A percentile compares a stretch with the other conserved stretches of the same genome.
These are phyloP conservation scores for Meles meles DNA, from an alignment of 2,113 vertebrate genomes.

Conservation along the genomic window DNA sequence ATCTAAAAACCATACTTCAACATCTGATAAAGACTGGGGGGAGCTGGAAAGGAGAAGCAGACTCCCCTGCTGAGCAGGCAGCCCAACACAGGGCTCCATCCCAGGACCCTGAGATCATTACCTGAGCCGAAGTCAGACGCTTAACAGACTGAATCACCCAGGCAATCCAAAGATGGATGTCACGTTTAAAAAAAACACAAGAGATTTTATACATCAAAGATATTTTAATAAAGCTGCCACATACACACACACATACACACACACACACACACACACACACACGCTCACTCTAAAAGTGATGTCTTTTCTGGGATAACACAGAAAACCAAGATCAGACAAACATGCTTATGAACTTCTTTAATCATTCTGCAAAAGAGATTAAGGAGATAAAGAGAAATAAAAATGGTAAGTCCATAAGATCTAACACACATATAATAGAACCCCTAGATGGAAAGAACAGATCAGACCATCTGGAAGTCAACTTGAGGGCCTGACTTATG, in stretches of 20 bases:
- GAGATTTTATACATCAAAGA: neutral
- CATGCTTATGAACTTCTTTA: neutral
- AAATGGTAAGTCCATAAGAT: neutral
- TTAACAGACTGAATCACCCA: neutral
- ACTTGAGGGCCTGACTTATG: neutral
- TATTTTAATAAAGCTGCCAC: neutral
- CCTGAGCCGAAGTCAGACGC: neutral
- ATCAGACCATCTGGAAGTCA: neutral
- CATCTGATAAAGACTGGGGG: neutral
- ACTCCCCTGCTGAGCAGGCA: neutral
- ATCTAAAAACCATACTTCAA: neutral
- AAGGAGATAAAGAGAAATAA: neutral
- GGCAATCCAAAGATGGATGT: neutral
- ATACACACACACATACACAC: neutral
- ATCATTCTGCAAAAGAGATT: neutral
- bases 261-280: neutral
- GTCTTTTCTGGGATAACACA: neutral
- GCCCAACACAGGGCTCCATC: neutral
- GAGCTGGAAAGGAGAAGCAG: neutral
- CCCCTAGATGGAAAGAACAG: neutral
- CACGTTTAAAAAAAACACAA: neutral
- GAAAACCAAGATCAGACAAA: neutral
- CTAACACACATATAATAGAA: neutral
- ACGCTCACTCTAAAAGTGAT: neutral
- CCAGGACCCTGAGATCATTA: neutral